Base-by-base conservation (phyloP, 2,888 invertebrate species). In the Boloria selene region DNA sequence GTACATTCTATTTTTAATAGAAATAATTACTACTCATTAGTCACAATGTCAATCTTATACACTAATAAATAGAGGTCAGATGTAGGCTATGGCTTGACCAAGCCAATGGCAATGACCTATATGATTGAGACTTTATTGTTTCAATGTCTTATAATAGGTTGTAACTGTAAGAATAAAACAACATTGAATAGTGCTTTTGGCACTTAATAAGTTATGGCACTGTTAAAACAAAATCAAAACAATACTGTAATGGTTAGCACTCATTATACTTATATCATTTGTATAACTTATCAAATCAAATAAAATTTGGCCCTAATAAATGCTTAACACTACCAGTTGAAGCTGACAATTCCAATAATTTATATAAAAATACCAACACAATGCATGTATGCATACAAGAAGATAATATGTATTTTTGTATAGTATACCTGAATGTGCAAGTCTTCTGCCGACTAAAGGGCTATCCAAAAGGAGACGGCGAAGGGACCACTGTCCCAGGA, bases 381-480 rank as follows among this genome's bases (percentile, higher is more conserved):
- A 38, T 38, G 7, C 10, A 38, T 38, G 31, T 38, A 10, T 31
- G 6, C 6, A 5, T 38, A 38, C 10, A 38, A 38, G 31, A 38
- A 38, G 2, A 38, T 7, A 38, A 38, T 38, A 38, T 38, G 7
- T 38, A 38, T 38, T 38, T 38, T 26, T 14, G 4, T 13, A 59
- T 5, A 59, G 73, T 61, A 54, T 84, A 90, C 92, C 91, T 88
- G 92, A 86, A 70, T 92, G 90, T 49, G 92, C 91, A 31, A 95
- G 93, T 75, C 95, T 92, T 61, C 95, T 91, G 47, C 95, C 95
- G 64, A 95, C 93, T 18, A 95, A 90, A 3, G 95, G 95, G 81
- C 95, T 95, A 74, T 95, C 94, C 67, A 95, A 94, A 66, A 96
- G 92, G 70, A 96, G 87, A 70, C 95, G 93, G 55, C 95, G 93